Conservation (phyloP, 2,797 vertebrate genomes). For the Chaetodon trifasciatus region DNA sequence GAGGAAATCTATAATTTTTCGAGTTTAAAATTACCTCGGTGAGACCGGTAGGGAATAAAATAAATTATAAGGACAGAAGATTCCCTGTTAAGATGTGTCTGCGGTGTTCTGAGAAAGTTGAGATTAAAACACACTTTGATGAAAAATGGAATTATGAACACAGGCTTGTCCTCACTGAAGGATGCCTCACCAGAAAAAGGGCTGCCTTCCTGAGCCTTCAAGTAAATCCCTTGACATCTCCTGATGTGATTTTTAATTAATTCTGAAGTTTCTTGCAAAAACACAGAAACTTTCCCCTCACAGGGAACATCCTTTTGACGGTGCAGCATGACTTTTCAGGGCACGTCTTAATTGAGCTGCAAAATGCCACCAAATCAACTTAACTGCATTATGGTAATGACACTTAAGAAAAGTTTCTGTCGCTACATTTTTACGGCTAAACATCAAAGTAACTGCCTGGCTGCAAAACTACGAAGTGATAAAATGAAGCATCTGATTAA, state of each 20-base stretch:
- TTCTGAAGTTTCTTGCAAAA: constrained; percentile 78
- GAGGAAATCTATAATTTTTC: constrained; percentile 58
- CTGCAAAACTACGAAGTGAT: constrained; percentile 12
- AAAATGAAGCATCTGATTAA: constrained; percentile 23
- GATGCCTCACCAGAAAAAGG: constrained; percentile 70
- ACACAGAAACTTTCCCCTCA: constrained; percentile 66
- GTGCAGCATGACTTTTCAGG: constrained; percentile 59
- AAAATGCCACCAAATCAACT: constrained; percentile 55
- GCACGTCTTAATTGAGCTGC: constrained; percentile 44
- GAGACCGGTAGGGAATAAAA: constrained; percentile 58
- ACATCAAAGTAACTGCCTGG: constrained; percentile 23
- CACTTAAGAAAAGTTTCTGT: constrained; percentile 23
- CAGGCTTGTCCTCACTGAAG: constrained; percentile 73
- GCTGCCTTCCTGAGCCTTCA: constrained; percentile 77
- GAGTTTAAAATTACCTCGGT: constrained; percentile 61
- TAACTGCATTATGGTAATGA: constrained; percentile 12
- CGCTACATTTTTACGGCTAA: constrained; percentile 9
- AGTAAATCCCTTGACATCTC: constrained; percentile 83
- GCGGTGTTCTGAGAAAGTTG: constrained; percentile 65
- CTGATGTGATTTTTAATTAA: constrained; percentile 84
- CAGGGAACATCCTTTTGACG: constrained; percentile 51
- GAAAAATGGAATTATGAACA: constrained; percentile 84
- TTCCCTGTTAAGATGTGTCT: constrained; percentile 74
- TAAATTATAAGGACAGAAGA: constrained; percentile 69
- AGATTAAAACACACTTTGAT: constrained; percentile 85